Evolutionary conservation across 2,797 vertebrate species (phyloP).

Genomic region (Micrastur ruficollis): DNA sequence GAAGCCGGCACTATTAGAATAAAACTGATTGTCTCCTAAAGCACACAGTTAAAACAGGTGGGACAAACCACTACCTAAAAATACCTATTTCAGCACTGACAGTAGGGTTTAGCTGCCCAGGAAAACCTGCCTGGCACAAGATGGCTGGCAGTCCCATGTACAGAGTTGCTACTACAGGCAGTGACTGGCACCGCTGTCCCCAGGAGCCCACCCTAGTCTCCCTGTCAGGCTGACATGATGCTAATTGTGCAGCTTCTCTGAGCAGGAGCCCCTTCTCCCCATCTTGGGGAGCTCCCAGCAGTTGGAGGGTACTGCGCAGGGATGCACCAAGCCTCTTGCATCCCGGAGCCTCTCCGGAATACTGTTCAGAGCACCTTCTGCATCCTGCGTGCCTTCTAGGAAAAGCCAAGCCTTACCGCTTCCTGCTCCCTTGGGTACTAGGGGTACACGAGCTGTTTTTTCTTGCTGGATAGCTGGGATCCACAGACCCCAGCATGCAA

Average conservation of each 20-base stretch:
- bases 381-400: background rate
- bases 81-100: background rate
- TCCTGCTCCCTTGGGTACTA: background rate
- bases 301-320: accelerated
- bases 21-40: background rate
- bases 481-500: background rate
- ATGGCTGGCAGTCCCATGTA: accelerated
- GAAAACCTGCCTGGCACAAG: background rate
- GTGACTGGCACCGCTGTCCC: accelerated
- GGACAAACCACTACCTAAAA: background rate
- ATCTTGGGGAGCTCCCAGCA: background rate
- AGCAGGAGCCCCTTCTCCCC: background rate
- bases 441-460: background rate
- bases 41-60: background rate
- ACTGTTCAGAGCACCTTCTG: background rate
- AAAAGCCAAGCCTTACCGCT: background rate
- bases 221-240: background rate
- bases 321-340: too few relatives aligned
- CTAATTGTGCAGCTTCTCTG: background rate
- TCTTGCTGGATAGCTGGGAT: background rate
- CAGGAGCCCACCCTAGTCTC: background rate
- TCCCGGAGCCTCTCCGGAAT: background rate
- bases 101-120: background rate
- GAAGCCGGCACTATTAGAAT: background rate
- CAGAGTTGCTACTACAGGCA: background rate